phyloP scores from a whole-genome alignment of 2,113 vertebrate species.

The Climacteris rufus region DNA sequence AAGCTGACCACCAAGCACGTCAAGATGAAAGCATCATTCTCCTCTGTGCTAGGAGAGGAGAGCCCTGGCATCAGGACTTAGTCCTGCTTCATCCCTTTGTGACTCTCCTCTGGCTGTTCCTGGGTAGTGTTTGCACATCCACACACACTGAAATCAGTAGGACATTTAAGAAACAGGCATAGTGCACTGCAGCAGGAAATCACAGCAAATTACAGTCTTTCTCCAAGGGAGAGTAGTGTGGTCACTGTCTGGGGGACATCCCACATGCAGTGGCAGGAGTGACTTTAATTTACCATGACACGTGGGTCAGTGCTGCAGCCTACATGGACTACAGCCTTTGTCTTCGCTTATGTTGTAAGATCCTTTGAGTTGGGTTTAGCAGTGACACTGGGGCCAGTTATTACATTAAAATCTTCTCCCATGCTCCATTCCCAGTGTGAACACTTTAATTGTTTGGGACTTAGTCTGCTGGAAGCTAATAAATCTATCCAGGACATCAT shows the following conservation, averaged over 20 bases:
- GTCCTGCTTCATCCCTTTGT: neutral
- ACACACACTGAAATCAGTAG: neutral
- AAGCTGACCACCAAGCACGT: conserved; percentile 67
- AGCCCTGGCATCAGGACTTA: neutral
- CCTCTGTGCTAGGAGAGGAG: neutral
- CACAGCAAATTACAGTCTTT: neutral
- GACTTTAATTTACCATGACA: neutral
- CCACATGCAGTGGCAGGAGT: neutral
- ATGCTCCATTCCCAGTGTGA: neutral
- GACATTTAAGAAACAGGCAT: neutral
- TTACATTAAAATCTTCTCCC: neutral
- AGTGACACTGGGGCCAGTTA: neutral
- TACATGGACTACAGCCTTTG: neutral
- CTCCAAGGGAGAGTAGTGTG: neutral
- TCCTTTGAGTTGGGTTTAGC: neutral
- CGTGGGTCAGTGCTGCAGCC: neutral
- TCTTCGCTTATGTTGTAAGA: neutral
- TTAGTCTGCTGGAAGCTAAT: neutral
- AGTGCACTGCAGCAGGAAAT: neutral
- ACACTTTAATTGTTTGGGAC: neutral
- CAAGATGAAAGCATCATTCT: conserved; percentile 55
- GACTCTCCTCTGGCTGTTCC: neutral
- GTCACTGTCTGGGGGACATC: neutral
- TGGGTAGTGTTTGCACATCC: neutral
- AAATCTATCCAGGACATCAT: neutral